These are phyloP conservation scores for Syngnathus floridae DNA, from an alignment of 2,113 vertebrate genomes.

Conservation along the genomic window DNA sequence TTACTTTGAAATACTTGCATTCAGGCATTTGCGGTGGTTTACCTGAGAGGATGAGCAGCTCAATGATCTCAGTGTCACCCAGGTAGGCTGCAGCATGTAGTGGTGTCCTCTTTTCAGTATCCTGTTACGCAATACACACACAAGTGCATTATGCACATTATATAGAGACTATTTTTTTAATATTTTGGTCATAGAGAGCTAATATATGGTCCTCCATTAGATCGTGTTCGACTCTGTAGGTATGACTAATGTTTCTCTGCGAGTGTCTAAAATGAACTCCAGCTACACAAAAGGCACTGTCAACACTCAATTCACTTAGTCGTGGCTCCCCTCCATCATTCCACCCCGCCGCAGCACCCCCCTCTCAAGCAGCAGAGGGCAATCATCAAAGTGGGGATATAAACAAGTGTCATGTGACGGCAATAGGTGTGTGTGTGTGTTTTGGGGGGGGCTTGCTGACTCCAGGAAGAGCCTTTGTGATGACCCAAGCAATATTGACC, in stretches of 20 bases:
- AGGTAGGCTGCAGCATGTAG: conserved; percentile 96
- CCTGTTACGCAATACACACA: conserved; percentile 64
- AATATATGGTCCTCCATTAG: no score
- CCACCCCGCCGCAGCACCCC: conserved; percentile 10
- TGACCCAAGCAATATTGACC: conserved; percentile 42
- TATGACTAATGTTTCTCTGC: not conserved
- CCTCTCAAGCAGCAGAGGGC: conserved; percentile 29
- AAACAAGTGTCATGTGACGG: conserved; percentile 54
- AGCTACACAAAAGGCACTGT: not conserved
- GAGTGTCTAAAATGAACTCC: not conserved
- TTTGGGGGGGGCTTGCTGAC: conserved; percentile 40
- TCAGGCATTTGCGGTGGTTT: conserved; percentile 23
- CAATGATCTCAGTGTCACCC: conserved; percentile 95
- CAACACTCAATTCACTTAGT: conserved; percentile 15
- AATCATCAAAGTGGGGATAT: conserved; percentile 52
- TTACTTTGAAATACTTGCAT: not conserved
- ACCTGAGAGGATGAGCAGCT: conserved; percentile 98
- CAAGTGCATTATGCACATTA: not conserved
- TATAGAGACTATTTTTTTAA: not conserved
- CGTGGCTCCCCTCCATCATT: conserved; percentile 25
- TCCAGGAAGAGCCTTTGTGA: conserved; percentile 39
- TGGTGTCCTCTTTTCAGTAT: conserved; percentile 95
- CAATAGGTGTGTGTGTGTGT: conserved; percentile 7
- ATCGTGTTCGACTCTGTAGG: not conserved
- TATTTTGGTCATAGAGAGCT: not conserved